Conservation (phyloP, 2,113 vertebrate genomes). For the Arothron firmamentum region DNA sequence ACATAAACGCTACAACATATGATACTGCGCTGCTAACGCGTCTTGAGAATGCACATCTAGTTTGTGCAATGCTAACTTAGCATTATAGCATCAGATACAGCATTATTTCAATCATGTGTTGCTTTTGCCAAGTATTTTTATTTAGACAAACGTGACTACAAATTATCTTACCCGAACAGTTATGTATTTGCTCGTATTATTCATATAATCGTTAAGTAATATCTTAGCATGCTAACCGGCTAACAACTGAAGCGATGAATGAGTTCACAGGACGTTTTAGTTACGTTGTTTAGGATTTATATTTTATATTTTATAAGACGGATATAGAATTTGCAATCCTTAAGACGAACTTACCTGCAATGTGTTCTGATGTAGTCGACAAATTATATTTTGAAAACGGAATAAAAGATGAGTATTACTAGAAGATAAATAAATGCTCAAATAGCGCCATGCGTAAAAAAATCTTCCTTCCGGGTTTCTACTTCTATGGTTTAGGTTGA, state of each 20-base stretch:
- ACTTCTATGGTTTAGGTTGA: background rate
- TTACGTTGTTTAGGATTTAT: conserved; percentile 30
- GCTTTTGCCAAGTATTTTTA: background rate
- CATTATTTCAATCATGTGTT: fast-evolving
- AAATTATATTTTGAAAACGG: background rate
- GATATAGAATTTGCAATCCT: fast-evolving
- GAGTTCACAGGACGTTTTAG: conserved; percentile 42
- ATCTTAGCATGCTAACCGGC: conserved; percentile 38
- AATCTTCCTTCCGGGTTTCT: conserved; percentile 34
- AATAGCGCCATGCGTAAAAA: conserved; percentile 57
- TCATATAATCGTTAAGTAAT: fast-evolving
- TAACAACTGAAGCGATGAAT: conserved; percentile 51
- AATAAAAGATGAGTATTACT: background rate
- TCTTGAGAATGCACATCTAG: no score
- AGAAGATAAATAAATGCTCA: conserved; percentile 22
- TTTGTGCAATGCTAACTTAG: conserved; percentile 18
- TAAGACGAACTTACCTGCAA: conserved; percentile 28
- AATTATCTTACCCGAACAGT: fast-evolving
- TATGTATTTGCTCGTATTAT: fast-evolving
- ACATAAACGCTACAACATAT: background rate
- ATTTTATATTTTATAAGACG: no score
- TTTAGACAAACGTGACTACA: background rate
- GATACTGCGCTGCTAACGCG: no score
- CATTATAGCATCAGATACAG: background rate
- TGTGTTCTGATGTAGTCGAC: background rate